Evolutionary conservation across 2,888 invertebrate species (phyloP), one percentile per base, ranked within the genome.

Genomic region (Pseudanteris insignis): DNA sequence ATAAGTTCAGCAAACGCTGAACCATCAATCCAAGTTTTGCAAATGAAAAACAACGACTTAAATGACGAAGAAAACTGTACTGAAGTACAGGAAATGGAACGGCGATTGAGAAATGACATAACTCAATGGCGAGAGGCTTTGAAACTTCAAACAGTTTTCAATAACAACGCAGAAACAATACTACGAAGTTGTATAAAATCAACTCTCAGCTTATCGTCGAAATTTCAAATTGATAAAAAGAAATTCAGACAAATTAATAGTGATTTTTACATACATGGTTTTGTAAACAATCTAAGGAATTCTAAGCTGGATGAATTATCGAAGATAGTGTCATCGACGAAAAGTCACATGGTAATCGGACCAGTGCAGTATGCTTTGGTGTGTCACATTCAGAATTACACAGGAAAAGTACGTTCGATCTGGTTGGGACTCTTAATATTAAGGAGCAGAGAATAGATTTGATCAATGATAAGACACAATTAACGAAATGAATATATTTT

Each of bases 351-450:
- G 14, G 67, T 76, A 32, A 68, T 70, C 13, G 79, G 78, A 1
- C 76, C 79, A 0, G 71, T 79, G 7, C 78, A 80, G 65, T 80
- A 78, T 50, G 74, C 75, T 38, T 24, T 80, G 2, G 73, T 72
- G 1, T 78, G 74, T 51, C 65, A 74, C n/a, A 40, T 76, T 6
- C 72, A 78, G 41, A 69, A 64, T 21, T 73, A 74, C 21, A 58
- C 76, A 21, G 79, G 76, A 4, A 78, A 72, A 50, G 74, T 73
- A 24, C 71, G 69, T 18, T 79, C 79, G 1, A 62, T 77, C 14
- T 77, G 76, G 77, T 51, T 80, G 10, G 77, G 74, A 11, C 54
- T 77, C 21, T 65, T 76, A 12, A 69, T 78, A 13, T 64, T 79
- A 18, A 70, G 74, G 55, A 76, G 63, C 46, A 69, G 73, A 18